These are phyloP conservation scores for Cichladusa arquata DNA, from an alignment of 2,113 vertebrate genomes.

Conservation along the genomic window DNA sequence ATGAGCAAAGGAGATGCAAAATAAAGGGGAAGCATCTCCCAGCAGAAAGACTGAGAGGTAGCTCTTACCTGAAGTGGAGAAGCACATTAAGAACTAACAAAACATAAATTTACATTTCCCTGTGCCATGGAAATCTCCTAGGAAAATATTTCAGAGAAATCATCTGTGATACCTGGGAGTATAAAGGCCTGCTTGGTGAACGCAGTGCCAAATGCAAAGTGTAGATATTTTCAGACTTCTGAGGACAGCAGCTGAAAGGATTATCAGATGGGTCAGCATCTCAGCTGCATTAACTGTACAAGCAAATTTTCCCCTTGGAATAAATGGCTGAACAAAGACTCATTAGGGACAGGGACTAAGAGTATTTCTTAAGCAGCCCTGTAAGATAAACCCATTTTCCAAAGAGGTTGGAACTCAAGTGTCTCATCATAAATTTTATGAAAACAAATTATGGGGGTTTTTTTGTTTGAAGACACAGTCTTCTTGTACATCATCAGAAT, in stretches of 20 bases:
- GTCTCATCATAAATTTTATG: not conserved
- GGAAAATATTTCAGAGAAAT: not conserved
- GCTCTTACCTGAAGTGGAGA: not conserved
- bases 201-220: not conserved
- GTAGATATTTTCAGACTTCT: not conserved
- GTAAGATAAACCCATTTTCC: not conserved
- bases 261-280: not conserved
- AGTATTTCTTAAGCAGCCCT: not conserved
- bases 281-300: not conserved
- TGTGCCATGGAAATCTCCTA: not conserved
- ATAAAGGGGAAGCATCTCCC: not conserved
- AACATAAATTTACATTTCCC: not conserved
- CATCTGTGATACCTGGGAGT: not conserved
- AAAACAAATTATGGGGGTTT: not conserved
- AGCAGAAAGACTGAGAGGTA: not conserved
- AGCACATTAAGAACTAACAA: not conserved
- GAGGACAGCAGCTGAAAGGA: constrained; percentile 16
- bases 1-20: not conserved
- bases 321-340: not conserved
- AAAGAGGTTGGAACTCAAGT: not conserved
- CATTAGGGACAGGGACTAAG: not conserved
- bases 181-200: not conserved
- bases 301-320: not conserved
- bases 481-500: not conserved
- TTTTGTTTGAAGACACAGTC: not conserved